Evolutionary conservation across 2,113 vertebrate species (phyloP).

Genomic region (Podarcis muralis): DNA sequence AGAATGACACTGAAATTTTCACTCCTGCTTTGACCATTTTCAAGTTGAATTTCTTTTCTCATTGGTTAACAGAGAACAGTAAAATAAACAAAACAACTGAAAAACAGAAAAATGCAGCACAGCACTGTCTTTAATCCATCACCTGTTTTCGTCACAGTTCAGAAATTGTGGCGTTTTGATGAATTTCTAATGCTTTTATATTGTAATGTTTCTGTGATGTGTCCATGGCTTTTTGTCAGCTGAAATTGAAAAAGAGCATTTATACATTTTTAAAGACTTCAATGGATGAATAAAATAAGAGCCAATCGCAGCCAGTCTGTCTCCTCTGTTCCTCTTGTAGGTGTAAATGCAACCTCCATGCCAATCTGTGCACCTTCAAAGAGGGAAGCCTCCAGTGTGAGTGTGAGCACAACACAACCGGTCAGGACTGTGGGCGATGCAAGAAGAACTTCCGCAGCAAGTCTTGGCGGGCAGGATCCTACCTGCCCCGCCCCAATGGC

Average conservation of each 20-base stretch:
- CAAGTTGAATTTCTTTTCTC: too few species aligned
- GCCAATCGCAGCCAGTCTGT: not conserved
- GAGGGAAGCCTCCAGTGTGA: slow-evolving; percentile 95
- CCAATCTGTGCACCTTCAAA: slow-evolving; percentile 87
- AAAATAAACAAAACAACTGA: too few species aligned
- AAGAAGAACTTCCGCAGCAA: slow-evolving; percentile 93
- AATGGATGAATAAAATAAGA: not conserved
- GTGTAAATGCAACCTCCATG: slow-evolving; percentile 98
- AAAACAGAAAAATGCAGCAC: too few species aligned
- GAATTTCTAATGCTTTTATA: not conserved
- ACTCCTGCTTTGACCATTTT: too few species aligned
- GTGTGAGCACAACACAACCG: slow-evolving; percentile 98
- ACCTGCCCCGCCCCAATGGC: slow-evolving; percentile 90
- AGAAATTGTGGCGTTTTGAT: not conserved
- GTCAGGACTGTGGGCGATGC: slow-evolving; percentile 95
- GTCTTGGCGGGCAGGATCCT: slow-evolving; percentile 95
- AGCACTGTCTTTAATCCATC: too few species aligned
- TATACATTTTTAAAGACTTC: not conserved
- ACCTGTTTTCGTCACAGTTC: too few species aligned
- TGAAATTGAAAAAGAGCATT: not conserved
- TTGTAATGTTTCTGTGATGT: not conserved
- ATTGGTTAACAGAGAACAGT: too few species aligned
- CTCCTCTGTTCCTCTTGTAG: slow-evolving; percentile 69
- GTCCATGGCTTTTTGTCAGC: not conserved
- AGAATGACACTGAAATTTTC: too few species aligned